Percentiles rank a stretch among this genome's conserved stretches.
Conservation (phyloP, 2,888 invertebrate species). For the Tuberolachnus salignus region DNA sequence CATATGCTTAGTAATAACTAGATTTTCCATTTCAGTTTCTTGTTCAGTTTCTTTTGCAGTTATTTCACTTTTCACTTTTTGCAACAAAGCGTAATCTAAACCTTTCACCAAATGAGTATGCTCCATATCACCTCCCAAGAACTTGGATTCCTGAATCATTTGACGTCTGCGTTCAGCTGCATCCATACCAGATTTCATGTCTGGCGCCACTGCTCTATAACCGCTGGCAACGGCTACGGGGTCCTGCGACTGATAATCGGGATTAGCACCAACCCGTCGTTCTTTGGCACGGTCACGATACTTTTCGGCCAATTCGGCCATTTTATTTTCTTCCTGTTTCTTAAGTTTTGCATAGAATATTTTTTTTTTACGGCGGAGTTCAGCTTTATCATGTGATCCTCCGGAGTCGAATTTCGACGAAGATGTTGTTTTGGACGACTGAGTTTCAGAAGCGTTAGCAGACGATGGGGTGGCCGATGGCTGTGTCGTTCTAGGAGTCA, state of each 20-base stretch:
- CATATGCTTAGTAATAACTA: conserved; percentile 68
- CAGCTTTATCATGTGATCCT: conserved; percentile 70
- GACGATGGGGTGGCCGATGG: conserved; percentile 65
- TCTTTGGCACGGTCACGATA: conserved; percentile 91
- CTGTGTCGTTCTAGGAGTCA: conserved; percentile 84
- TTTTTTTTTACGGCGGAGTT: conserved; percentile 88
- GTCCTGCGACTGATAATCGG: conserved; percentile 82
- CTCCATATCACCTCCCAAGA: conserved; percentile 99
- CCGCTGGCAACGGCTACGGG: conserved; percentile 85
- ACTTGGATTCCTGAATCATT: conserved; percentile 97
- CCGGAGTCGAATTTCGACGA: conserved; percentile 60
- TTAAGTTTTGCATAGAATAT: conserved; percentile 92
- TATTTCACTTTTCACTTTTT: conserved; percentile 90
- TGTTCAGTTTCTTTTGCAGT: conserved; percentile 78
- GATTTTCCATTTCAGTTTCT: conserved; percentile 79
- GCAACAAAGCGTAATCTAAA: conserved; percentile 85
- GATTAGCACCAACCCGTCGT: conserved; percentile 81
- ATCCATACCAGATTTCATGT: conserved; percentile 89
- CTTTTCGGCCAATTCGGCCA: conserved; percentile 91
- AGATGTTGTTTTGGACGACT: conserved; percentile 58
- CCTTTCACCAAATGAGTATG: conserved; percentile 99
- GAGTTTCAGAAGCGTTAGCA: conserved; percentile 54
- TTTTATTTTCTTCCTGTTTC: conserved; percentile 92
- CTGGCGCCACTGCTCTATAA: conserved; percentile 94
- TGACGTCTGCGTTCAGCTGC: conserved; percentile 93